Evolutionary conservation across 2,113 vertebrate genomes (phyloP), one percentile per base, ranked within the genome.

Genomic region (Oceanites oceanicus): DNA sequence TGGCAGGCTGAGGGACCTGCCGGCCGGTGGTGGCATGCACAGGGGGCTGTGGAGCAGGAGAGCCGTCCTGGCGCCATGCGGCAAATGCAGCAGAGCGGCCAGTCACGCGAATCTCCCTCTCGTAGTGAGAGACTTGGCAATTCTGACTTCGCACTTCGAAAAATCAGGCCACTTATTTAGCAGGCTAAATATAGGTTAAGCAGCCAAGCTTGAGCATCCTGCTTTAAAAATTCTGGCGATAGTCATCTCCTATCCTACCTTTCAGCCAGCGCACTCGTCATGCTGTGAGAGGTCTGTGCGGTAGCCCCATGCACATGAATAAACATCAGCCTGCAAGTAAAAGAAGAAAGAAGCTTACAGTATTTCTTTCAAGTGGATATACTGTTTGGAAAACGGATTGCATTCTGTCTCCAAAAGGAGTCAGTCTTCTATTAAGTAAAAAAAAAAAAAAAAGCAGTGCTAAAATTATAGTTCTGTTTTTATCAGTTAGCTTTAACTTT

Each of bases 131-230:
- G 71, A 90, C 7, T 7, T 53, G 86, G 67, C 77, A 85, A 11
- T 88, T 94, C 80, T 91, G 84, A 86, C 89, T 95, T 91, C 4
- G 29, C 77, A 73, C 86, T 94, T 95, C 0, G 7, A 56, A 94
- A 94, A 97, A 94, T 78, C 89, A 73, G 80, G 84, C 86, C 0
- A 1, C 93, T 97, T 95, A 91, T 94, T 96, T 95, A 95, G 94
- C 85, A 92, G 88, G 93, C 95, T 96, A 95, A 97, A 96, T 97
- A 96, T 94, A 97, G 94, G 90, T 93, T 96, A 94, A 96, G 90
- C 93, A 95, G 93, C 92, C 93, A 93, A 83, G 78, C 95, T 66
- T 76, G 75, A 95, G 96, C 92, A 94, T 95, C 82, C 95, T 87
- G 87, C 93, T 90, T 96, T 96, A 95, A 95, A 96, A 95, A 92